These are phyloP conservation scores for Caenorhabditis drosophilae DNA, from an alignment of 2,888 invertebrate genomes.

Conservation along the genomic window DNA sequence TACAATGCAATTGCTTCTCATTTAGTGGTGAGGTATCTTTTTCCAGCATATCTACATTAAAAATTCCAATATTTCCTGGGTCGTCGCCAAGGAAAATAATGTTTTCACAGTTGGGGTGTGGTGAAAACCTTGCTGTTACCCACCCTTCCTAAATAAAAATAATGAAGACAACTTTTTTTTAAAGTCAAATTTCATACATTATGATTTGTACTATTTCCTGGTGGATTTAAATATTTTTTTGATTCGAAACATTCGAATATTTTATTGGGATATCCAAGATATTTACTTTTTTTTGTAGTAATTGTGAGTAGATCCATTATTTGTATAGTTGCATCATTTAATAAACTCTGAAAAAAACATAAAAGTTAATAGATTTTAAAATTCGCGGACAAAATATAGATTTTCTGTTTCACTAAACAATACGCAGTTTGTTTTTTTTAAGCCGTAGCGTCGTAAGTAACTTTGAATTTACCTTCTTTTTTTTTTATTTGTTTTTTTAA, in stretches of 20 bases:
- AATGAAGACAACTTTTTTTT: no score
- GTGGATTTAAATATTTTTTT: constrained; percentile 25
- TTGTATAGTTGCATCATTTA: constrained; percentile 6
- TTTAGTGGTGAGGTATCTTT: neutral
- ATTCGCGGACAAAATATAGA: constrained; percentile 12
- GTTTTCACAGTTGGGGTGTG: constrained; percentile 21
- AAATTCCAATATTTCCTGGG: constrained; percentile 36
- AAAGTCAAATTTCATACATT: no score
- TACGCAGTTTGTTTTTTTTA: neutral
- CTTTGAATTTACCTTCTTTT: neutral
- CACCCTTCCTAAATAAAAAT: constrained; percentile 29
- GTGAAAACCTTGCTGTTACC: constrained; percentile 34
- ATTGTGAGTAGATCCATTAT: constrained; percentile 3
- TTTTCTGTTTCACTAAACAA: constrained; percentile 24
- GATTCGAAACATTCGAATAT: constrained; percentile 26
- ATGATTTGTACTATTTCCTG: constrained; percentile 12
- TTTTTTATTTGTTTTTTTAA: constrained; percentile 3
- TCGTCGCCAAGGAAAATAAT: constrained; percentile 35
- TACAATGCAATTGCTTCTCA: constrained; percentile 21
- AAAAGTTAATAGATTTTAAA: constrained; percentile 6
- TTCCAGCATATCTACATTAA: constrained; percentile 11
- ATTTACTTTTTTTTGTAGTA: neutral
- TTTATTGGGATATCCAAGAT: constrained; percentile 12
- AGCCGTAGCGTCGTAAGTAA: no score
- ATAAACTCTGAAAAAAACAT: neutral